phyloP scores from a whole-genome alignment of 92 coral and sea anemone species.

The Anthopleura xanthogrammica region DNA sequence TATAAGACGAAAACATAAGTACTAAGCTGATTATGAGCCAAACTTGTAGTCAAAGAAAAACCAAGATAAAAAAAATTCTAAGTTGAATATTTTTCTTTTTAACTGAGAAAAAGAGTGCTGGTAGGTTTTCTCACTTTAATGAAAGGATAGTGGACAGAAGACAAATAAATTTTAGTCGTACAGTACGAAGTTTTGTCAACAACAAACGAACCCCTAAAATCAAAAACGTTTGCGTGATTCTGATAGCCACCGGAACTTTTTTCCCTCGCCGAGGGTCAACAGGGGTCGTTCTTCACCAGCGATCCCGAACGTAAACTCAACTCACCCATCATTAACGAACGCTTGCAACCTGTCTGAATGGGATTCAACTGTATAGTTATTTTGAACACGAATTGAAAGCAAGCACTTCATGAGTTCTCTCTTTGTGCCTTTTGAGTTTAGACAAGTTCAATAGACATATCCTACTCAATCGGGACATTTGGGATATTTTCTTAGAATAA shows the following conservation, averaged over 20 bases:
- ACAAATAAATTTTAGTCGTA: not conserved
- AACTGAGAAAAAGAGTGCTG: not conserved
- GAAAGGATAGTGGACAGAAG: not conserved
- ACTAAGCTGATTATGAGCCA: not conserved
- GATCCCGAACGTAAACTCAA: constrained; percentile 1
- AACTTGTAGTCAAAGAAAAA: not conserved
- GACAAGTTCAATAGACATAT: not conserved
- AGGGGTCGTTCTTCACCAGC: constrained; percentile 23
- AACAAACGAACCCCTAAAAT: not conserved
- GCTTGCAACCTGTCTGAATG: not conserved
- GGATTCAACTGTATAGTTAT: constrained; percentile 19
- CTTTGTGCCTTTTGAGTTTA: not conserved
- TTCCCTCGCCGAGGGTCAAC: constrained; percentile 30
- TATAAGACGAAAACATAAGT: not conserved
- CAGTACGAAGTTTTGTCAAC: not conserved
- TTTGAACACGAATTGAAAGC: not conserved
- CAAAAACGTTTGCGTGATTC: constrained; percentile 20
- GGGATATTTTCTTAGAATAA: not conserved
- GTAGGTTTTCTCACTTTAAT: not conserved
- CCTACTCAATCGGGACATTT: not conserved
- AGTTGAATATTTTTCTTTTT: too few species aligned
- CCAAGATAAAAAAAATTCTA: not conserved
- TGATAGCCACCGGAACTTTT: constrained; percentile 10
- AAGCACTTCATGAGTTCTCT: not conserved
- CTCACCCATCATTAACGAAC: constrained; percentile 15